Evolutionary conservation across 2,113 vertebrate species (phyloP), one percentile per base, ranked within the genome.

Genomic region (Leuciscus idus): DNA sequence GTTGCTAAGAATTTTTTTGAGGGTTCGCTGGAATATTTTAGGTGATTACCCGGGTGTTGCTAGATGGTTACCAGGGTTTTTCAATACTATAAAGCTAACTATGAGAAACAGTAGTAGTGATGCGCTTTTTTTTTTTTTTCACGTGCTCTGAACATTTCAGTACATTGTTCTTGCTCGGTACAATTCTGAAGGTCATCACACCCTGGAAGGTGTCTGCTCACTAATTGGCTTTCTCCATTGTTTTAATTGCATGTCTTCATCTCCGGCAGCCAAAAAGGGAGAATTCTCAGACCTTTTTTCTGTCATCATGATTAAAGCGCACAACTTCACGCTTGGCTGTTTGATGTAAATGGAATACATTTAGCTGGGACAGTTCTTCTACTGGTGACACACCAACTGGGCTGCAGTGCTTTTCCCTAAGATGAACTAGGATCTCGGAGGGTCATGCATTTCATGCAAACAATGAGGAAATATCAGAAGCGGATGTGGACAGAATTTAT

Each of bases 381-480:
- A 78, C 88, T 83, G 88, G 70, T 79, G 64, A 90, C 85, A 87
- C 86, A 87, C 88, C 75, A 74, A 73, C 59, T 85, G 76, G 83
- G 85, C 88, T 89, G 90, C 89, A 90, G 86, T 89, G 87, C 90
- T 88, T 57, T 81, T 50, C 57, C 87, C 89, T 80, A 86, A 86
- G 86, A 90, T 85, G 86, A 89, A 74, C 74, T 57, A 79, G 84
- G 68, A 61, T 91, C 88, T 85, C 36, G 64, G 85, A 89, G 83
- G 88, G 75, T 48, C 74, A 64, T 43, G 50, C 68, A 87, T 84
- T 79, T 84, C 78, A 89, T 86, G 66, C 86, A 89, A 87, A 90
- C 87, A 90, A 90, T 87, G 82, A 84, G 84, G 80, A 17, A 68
- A 85, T 57, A 88, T 84, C 84, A 89, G 88, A 86, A 75, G 78